A percentile compares a stretch with the other conserved stretches of the same genome.
These are phyloP conservation scores for Phyllostomus hastatus DNA, from an alignment of 2,113 vertebrate genomes.

Conservation along the genomic window DNA sequence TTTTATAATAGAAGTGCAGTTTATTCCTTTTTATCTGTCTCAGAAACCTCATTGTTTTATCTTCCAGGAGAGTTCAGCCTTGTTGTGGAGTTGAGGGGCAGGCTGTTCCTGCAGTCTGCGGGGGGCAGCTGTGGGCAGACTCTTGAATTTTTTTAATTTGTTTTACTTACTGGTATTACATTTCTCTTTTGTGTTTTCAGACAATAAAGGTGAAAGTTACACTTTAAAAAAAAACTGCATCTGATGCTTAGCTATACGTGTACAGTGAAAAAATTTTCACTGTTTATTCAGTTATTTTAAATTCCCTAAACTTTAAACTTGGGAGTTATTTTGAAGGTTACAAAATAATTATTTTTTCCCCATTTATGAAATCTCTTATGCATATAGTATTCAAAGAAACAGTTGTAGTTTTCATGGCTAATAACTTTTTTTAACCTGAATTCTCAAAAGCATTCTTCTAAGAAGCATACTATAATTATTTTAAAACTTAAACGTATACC, in stretches of 20 bases:
- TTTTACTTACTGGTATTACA: background rate
- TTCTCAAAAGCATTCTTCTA: slow-evolving; percentile 4
- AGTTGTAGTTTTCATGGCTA: slow-evolving; percentile 22
- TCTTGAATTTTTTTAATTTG: background rate
- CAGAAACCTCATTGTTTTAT: slow-evolving; percentile 15
- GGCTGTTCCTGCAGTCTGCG: background rate
- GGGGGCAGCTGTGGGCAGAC: background rate
- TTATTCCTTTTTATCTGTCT: background rate
- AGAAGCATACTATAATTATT: background rate
- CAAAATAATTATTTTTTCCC: background rate
- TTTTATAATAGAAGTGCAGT: background rate
- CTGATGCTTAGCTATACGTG: background rate
- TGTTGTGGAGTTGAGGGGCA: background rate
- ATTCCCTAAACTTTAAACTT: background rate
- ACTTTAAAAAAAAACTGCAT: background rate
- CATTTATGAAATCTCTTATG: background rate
- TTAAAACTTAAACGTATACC: background rate
- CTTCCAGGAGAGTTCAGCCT: background rate
- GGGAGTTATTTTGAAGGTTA: background rate
- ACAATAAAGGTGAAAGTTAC: background rate
- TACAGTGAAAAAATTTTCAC: background rate
- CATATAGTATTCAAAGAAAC: background rate
- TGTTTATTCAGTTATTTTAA: background rate
- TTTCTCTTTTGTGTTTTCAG: slow-evolving; percentile 25
- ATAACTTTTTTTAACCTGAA: background rate